These are phyloP conservation scores for Platycercus adscitus DNA, from an alignment of 2,113 vertebrate genomes.

Conservation along the genomic window DNA sequence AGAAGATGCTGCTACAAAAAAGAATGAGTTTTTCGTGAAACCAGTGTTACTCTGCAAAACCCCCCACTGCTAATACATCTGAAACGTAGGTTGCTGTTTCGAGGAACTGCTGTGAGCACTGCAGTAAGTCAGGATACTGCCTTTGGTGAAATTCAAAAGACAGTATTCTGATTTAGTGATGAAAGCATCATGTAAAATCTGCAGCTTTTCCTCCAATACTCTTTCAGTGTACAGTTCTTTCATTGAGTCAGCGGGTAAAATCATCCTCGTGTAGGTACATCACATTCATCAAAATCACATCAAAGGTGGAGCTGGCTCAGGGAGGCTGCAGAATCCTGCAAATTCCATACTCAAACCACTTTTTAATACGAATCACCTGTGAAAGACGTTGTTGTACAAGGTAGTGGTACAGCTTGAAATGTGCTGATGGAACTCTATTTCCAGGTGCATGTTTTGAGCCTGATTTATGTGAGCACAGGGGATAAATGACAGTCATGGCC, in stretches of 20 bases:
- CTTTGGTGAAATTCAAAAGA: not conserved
- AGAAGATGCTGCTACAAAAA: not conserved
- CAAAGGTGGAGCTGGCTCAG: not conserved
- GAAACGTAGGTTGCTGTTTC: not conserved
- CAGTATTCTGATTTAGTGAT: not conserved
- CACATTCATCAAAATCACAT: not conserved
- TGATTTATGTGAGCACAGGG: not conserved
- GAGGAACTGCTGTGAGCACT: not conserved
- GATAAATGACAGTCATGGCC: not conserved
- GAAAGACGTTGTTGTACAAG: not conserved
- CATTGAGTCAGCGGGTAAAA: not conserved
- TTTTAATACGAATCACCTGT: not conserved
- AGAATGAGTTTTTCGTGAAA: not conserved
- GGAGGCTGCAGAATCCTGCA: not conserved
- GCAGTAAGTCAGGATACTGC: not conserved
- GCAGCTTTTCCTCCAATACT: not conserved
- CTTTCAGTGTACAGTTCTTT: not conserved
- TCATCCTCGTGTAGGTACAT: not conserved
- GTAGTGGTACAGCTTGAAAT: not conserved
- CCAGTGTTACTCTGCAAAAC: not conserved
- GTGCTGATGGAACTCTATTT: not conserved
- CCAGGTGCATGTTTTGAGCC: not conserved
- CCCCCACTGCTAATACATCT: not conserved
- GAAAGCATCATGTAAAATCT: not conserved
- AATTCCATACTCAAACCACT: not conserved